Evolutionary conservation across 1,140 invertebrate genomes (phyloP).

Genomic region (Nephotettix cincticeps): DNA sequence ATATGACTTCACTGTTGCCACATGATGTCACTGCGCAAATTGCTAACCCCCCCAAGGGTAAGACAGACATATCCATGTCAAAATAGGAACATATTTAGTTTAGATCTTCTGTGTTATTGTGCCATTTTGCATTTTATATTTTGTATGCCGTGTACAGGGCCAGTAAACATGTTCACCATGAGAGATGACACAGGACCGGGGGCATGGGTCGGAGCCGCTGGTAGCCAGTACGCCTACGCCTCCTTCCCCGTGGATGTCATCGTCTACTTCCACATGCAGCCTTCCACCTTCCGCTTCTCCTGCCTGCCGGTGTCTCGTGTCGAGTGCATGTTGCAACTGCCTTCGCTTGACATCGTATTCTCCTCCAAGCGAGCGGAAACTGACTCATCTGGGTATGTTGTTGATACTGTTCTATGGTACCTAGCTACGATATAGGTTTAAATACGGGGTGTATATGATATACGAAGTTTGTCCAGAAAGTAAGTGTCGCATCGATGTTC

Average conservation of each 20-base stretch:
- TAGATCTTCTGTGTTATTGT: too few relatives aligned
- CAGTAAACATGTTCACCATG: constrained; percentile 43
- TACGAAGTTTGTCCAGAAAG: too few relatives aligned
- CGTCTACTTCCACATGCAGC: constrained; percentile 97
- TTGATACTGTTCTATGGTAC: too few relatives aligned
- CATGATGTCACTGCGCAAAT: too few relatives aligned
- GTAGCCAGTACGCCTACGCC: constrained; percentile 78
- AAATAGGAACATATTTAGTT: too few relatives aligned
- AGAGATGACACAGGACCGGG: constrained; percentile 40
- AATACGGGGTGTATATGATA: too few relatives aligned
- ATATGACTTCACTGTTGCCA: too few relatives aligned
- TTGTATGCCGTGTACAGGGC: constrained; percentile 30
- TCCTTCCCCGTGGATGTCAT: constrained; percentile 98
- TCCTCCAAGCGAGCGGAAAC: constrained; percentile 83
- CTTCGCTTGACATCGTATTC: constrained; percentile 81
- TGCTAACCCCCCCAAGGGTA: too few relatives aligned
- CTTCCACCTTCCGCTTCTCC: constrained; percentile 92
- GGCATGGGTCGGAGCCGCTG: constrained; percentile 36
- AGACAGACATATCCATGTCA: too few relatives aligned
- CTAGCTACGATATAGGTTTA: too few relatives aligned
- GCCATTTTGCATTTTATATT: too few relatives aligned
- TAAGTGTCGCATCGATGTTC: too few relatives aligned
- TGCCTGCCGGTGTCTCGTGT: constrained; percentile 94
- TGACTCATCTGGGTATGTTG: neutral
- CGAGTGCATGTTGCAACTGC: constrained; percentile 94